phyloP scores from a whole-genome alignment of 2,888 invertebrate species.

The Salpingus planirostris region DNA sequence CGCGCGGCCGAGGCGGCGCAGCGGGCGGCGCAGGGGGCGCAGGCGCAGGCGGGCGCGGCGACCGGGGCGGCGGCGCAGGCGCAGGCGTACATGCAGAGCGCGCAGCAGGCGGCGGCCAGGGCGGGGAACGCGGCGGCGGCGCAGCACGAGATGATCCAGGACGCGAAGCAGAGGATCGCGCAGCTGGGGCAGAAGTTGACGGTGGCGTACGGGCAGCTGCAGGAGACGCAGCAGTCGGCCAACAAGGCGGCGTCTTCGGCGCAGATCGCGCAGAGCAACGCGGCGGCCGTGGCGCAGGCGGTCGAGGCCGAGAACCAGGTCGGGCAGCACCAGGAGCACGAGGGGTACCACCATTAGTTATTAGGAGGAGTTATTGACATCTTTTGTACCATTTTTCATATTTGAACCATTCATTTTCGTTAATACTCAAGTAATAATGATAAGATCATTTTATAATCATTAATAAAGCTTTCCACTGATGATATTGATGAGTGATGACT shows the following conservation, averaged over 20 bases:
- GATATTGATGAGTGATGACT: too few species aligned
- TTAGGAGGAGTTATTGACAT: too few species aligned
- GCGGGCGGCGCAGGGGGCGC: conserved; percentile 59
- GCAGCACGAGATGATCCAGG: conserved; percentile 63
- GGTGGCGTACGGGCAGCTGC: conserved; percentile 57
- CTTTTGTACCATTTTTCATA: too few species aligned
- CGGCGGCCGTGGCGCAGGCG: conserved; percentile 54
- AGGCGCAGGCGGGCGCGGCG: conserved; percentile 53
- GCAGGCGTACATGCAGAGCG: conserved; percentile 56
- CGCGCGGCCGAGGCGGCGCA: conserved; percentile 57
- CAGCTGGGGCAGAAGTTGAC: conserved; percentile 56
- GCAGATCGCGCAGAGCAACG: conserved; percentile 60
- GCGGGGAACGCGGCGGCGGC: conserved; percentile 61
- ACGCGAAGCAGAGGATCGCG: conserved; percentile 54
- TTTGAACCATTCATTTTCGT: too few species aligned
- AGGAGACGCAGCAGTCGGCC: conserved; percentile 59
- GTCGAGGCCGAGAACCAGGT: not conserved
- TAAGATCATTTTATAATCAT: too few species aligned
- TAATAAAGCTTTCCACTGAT: too few species aligned
- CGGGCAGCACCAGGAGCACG: not conserved
- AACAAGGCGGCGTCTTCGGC: conserved; percentile 55
- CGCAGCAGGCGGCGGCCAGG: conserved; percentile 57
- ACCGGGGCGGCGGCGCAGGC: conserved; percentile 53
- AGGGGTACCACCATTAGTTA: not conserved
- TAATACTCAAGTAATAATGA: too few species aligned